phyloP scores from a whole-genome alignment of 2,113 vertebrate species.

The Clarias macrocephalus region DNA sequence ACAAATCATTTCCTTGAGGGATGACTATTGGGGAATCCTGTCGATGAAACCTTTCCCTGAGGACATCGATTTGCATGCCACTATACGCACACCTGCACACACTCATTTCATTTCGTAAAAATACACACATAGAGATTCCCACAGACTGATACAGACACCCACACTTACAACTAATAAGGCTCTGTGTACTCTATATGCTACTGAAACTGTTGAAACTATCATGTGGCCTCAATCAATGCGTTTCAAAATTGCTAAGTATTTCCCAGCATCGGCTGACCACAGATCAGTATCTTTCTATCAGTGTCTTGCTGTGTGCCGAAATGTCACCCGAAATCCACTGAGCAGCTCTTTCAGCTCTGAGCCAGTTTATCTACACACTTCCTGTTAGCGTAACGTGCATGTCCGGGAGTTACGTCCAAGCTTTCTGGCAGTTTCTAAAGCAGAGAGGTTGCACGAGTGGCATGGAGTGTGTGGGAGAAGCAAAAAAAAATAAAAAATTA shows the following conservation, averaged over 20 bases:
- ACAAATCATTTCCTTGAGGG: constrained; percentile 38
- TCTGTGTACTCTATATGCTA: neutral
- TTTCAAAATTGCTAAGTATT: neutral
- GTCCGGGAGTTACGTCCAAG: neutral
- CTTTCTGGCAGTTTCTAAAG: constrained; percentile 30
- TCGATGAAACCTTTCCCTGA: constrained; percentile 1
- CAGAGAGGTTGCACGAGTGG: neutral
- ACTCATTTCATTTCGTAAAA: neutral
- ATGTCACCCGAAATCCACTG: neutral
- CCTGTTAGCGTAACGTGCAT: constrained; percentile 2
- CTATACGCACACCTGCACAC: neutral
- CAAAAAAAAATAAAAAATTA: neutral
- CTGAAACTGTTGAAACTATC: neutral
- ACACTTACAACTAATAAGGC: neutral
- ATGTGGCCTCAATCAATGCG: neutral
- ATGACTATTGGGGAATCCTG: constrained; percentile 27
- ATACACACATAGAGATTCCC: neutral
- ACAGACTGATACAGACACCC: neutral
- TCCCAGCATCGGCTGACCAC: neutral
- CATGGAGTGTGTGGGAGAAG: constrained; percentile 5
- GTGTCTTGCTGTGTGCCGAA: neutral
- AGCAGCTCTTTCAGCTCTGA: constrained; percentile 2
- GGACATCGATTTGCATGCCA: constrained; percentile 13
- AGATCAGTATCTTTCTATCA: constrained; percentile 12
- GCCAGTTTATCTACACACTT: neutral